Conservation (phyloP, 2,797 vertebrate species). For the Crax fasciolata region DNA sequence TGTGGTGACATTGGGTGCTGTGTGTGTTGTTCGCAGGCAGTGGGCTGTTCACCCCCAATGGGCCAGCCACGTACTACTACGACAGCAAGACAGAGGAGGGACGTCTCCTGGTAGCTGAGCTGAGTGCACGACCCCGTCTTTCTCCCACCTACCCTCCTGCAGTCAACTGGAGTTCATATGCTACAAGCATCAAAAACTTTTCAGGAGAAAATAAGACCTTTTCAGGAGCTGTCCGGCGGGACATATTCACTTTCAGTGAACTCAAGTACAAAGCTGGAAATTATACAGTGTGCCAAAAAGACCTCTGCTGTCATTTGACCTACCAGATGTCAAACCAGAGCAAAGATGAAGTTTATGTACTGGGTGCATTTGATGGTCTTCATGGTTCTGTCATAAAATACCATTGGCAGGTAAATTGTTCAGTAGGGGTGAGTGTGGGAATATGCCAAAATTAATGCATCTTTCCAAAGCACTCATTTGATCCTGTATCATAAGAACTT, state of each 20-base stretch:
- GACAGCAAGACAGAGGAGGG: conserved; percentile 70
- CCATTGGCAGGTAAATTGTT: conserved; percentile 78
- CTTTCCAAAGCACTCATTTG: background rate
- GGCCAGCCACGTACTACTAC: conserved; percentile 63
- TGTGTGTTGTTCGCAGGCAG: conserved; percentile 66
- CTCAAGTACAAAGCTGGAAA: conserved; percentile 65
- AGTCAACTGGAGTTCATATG: conserved; percentile 68
- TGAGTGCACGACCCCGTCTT: conserved; percentile 32
- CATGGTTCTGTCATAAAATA: conserved; percentile 77
- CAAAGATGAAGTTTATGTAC: conserved; percentile 72
- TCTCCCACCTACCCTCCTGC: conserved; percentile 26
- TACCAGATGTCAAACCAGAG: conserved; percentile 69
- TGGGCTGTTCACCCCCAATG: conserved; percentile 66
- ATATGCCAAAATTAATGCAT: background rate
- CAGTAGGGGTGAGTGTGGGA: background rate
- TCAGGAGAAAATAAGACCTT: conserved; percentile 38
- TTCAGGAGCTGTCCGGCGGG: conserved; percentile 48
- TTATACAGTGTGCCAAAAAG: conserved; percentile 78
- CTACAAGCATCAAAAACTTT: conserved; percentile 16
- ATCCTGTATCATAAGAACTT: background rate
- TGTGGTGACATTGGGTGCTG: background rate
- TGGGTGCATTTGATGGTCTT: conserved; percentile 79
- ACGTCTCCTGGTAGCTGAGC: conserved; percentile 70
- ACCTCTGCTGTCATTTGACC: conserved; percentile 78
- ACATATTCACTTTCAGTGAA: conserved; percentile 77